Conservation (phyloP, 1,140 invertebrate genomes). For the Wiebesia pumilae region DNA sequence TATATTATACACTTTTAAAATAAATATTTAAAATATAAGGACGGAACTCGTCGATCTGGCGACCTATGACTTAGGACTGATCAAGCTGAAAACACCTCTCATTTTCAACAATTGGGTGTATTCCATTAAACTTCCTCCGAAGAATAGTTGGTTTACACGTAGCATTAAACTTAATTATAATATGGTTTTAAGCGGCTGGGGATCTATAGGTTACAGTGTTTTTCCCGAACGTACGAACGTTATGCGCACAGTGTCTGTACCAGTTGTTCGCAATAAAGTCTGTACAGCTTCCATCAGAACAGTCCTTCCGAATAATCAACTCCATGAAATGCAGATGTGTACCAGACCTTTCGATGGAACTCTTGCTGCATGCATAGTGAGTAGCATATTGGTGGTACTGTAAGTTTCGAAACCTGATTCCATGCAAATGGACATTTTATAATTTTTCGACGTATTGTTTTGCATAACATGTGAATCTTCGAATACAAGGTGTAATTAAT, state of each 20-base stretch:
- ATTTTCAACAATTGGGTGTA: slow-evolving; percentile 74
- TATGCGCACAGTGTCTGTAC: slow-evolving; percentile 61
- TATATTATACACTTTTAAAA: background rate
- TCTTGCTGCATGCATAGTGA: slow-evolving; percentile 77
- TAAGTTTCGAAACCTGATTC: background rate
- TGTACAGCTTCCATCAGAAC: slow-evolving; percentile 56
- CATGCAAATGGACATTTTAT: no score
- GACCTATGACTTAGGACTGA: slow-evolving; percentile 79
- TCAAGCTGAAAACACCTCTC: slow-evolving; percentile 77
- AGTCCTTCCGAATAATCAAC: slow-evolving; percentile 51
- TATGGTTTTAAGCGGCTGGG: slow-evolving; percentile 74
- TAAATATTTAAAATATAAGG: background rate
- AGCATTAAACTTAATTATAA: slow-evolving; percentile 51
- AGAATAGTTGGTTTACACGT: background rate
- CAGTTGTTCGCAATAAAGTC: slow-evolving; percentile 56
- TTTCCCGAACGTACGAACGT: slow-evolving; percentile 47
- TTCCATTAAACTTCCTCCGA: slow-evolving; percentile 74
- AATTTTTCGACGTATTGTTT: no score
- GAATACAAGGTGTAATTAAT: no score
- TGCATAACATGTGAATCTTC: no score
- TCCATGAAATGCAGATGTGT: slow-evolving; percentile 77
- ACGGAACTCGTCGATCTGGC: slow-evolving; percentile 69
- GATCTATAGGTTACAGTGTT: slow-evolving; percentile 60
- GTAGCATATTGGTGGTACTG: background rate
- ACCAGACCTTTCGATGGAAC: slow-evolving; percentile 77